Evolutionary conservation across 2,113 vertebrate genomes (phyloP), one percentile per base, ranked within the genome.

Genomic region (Paracanthobrama guichenoti): DNA sequence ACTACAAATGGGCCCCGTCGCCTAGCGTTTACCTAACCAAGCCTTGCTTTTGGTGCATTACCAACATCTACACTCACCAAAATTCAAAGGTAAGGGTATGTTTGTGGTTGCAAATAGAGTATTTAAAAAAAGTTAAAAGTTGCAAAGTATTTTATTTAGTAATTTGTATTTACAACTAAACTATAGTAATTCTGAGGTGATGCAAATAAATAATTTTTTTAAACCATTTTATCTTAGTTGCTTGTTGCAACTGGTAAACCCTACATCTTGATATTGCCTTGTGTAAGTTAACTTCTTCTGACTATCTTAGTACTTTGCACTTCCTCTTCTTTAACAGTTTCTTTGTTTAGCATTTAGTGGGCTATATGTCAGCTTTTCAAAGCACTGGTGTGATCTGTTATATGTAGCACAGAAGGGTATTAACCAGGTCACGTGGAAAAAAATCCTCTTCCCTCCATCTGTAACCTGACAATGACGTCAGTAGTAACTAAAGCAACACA

Each of bases 1-100:
- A 76, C 69, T 26, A 90, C 92, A 87, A 87, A 95, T 95, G 95
- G 94, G 91, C 88, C 84, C 91, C 24, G 83, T 84, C 71, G 93
- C 92, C 88, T 93, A 94, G 88, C 84, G 83, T 86, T 87, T 81
- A 77, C 84, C 57, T 77, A 55, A 84, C 64, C 83, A 75, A 87
- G 88, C 81, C 81, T 60, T 88, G 44, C 82, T 83, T 73, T 55
- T 18, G 89, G 89, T 87, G 89, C 87, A 87, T 85, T 59, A 78
- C 86, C 64, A 79, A 66, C 83, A 87, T 46, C 88, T 71, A 22
- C 87, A 14, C 55, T 31, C 39, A 39, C 24, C 1, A 7, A 73
- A 55, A 69, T 22, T 31, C 59, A 67, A 81, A 89, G 91, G 93
- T 92, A 84, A 42, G 89, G 16, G 39, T 31, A 18, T 46, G 8